Evolutionary conservation across 2,888 invertebrate species (phyloP), one percentile per base, ranked within the genome.

Genomic region (Sphecodes monilicornis): DNA sequence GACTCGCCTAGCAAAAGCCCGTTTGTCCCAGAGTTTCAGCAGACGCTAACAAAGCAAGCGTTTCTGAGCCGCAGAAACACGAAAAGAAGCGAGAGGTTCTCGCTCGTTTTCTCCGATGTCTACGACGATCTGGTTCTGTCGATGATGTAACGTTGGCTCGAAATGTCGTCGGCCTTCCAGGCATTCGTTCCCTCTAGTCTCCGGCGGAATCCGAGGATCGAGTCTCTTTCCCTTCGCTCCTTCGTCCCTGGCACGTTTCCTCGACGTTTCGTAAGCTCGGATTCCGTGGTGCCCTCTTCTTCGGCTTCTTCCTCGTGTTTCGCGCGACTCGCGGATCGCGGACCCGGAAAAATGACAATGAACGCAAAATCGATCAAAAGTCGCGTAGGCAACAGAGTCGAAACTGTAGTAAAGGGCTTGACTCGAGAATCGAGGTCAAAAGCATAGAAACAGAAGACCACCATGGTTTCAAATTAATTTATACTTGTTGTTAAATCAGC

Each of bases 151-250:
- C 85, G 82, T 83, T 77, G 66, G 60, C 81, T 90, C 90, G 90
- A 91, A 90, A 91, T 91, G 90, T 90, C 89, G 90, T 91, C 89
- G 90, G 90, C 87, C 89, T 91, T 89, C 88, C 91, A 86, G 82
- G 86, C 87, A 91, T 89, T 89, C 90, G 90, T 91, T 90, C 85
- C 88, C 78, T 89, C 89, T 88, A 88, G 89, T 86, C 90, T 72
- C 80, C 81, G 80, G 43, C 84, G 90, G 90, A 90, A 90, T 90
- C 89, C 90, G 87, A 89, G 76, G 86, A 90, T 86, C 87, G 89
- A 85, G 86, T 86, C 90, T 86, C 90, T 89, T 90, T 90, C 90
- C 90, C 90, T 86, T 90, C 90, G 90, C 86, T 84, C 86, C 77
- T 86, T 86, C 88, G 89, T 89, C 89, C 90, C 90, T 89, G 85